Percentiles rank a stretch among this genome's conserved stretches.
Evolutionary conservation across 1,140 invertebrate genomes (phyloP).

Genomic region (Trachymyrmex cornetzi): DNA sequence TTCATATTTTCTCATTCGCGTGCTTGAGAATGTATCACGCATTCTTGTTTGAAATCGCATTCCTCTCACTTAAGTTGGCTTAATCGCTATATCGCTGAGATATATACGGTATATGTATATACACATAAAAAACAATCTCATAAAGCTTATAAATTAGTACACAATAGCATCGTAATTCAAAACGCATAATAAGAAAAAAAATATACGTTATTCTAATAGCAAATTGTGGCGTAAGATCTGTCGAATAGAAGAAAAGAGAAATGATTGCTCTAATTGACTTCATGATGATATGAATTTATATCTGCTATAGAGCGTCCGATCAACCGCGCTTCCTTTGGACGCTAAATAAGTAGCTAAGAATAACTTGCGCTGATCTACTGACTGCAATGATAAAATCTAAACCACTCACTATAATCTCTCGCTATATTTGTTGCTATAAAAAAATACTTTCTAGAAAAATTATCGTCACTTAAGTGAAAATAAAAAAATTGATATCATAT

Average conservation of each 20-base stretch:
- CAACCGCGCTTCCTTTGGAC: constrained; percentile 56
- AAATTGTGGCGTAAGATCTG: background rate
- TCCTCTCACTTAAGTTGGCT: constrained; percentile 34
- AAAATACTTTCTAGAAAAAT: background rate
- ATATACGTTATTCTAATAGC: background rate
- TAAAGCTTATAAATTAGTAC: background rate
- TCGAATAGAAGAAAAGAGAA: constrained; percentile 28
- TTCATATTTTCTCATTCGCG: constrained; percentile 43
- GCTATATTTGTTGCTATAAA: background rate
- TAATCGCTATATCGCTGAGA: constrained; percentile 35
- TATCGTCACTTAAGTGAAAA: background rate
- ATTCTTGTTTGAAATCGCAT: constrained; percentile 36
- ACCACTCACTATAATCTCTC: background rate
- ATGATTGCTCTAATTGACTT: constrained; percentile 44
- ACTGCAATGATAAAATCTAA: constrained; percentile 34
- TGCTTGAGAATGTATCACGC: constrained; percentile 23
- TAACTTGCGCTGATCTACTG: constrained; percentile 19
- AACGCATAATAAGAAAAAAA: background rate
- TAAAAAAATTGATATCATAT: background rate
- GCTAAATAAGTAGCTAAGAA: constrained; percentile 48
- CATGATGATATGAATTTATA: constrained; percentile 10
- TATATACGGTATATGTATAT: background rate
- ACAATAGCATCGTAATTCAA: background rate
- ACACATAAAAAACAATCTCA: background rate
- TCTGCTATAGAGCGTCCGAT: constrained; percentile 39